Conservation (phyloP, 1,140 invertebrate species). For the Armadillidium nasatum region DNA sequence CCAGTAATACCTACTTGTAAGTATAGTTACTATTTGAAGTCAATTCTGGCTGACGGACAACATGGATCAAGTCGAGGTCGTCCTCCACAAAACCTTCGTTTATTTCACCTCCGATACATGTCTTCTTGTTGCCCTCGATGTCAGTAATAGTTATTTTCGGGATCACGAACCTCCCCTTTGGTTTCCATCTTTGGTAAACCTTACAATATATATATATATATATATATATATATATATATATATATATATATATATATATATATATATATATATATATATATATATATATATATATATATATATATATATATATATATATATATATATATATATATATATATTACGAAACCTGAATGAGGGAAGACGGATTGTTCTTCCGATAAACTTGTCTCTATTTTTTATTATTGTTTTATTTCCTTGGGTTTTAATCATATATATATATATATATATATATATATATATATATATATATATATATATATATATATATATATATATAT, state of each 20-base stretch:
- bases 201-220: not conserved
- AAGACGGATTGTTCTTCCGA: no score
- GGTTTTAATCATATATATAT: no score
- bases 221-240: constrained; percentile 5
- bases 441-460: constrained; percentile 14
- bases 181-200: not conserved
- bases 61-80: not conserved
- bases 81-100: not conserved
- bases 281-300: no score
- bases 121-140: not conserved
- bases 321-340: not conserved
- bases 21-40: no score
- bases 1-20: no score
- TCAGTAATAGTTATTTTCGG: not conserved
- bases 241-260: no score
- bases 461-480: constrained; percentile 2
- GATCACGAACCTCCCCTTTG: not conserved
- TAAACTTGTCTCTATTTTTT: not conserved
- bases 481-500: not conserved
- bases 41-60: no score
- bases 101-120: not conserved
- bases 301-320: not conserved
- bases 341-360: not conserved
- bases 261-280: no score
- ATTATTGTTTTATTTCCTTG: no score